Percentiles rank a stretch among this genome's conserved stretches.
These are phyloP conservation scores for Rhabditoides inermis DNA, from an alignment of 2,888 invertebrate species.

Conservation along the genomic window DNA sequence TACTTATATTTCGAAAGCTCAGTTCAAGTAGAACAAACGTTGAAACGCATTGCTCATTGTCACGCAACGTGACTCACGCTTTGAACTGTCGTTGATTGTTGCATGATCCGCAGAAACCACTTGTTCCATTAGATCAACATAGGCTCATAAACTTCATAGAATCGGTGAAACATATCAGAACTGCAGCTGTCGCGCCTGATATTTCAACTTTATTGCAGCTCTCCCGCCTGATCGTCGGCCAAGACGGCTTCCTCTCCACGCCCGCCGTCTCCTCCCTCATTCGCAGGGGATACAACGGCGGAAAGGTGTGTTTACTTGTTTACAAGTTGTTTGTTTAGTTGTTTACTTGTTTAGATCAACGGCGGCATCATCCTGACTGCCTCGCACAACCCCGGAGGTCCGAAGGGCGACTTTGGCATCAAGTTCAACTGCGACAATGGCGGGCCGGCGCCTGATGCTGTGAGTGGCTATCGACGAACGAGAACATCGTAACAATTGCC, in stretches of 20 bases:
- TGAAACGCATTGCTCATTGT: no score
- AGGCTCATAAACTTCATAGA: no score
- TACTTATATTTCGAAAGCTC: no score
- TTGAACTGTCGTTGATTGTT: no score
- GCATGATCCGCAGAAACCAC: no score
- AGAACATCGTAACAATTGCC: not conserved
- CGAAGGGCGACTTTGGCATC: slow-evolving; percentile 92
- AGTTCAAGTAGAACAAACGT: no score
- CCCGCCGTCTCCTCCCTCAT: slow-evolving; percentile 93
- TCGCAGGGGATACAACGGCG: slow-evolving; percentile 60
- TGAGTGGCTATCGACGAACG: no score
- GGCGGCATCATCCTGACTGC: slow-evolving; percentile 80
- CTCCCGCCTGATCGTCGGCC: slow-evolving; percentile 74
- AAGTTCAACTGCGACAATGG: slow-evolving; percentile 97
- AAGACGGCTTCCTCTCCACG: slow-evolving; percentile 89
- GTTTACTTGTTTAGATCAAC: slow-evolving; percentile 11
- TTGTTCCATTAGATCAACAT: no score
- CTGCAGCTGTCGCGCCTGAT: not conserved
- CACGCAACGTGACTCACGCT: no score
- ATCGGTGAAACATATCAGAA: not conserved
- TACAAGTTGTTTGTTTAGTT: not conserved
- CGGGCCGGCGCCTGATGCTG: slow-evolving; percentile 75
- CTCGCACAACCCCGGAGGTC: slow-evolving; percentile 97
- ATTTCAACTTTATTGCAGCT: slow-evolving; percentile 25
- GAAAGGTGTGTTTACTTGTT: not conserved